phyloP scores from a whole-genome alignment of 2,113 vertebrate species.

The Ophiodon elongatus region DNA sequence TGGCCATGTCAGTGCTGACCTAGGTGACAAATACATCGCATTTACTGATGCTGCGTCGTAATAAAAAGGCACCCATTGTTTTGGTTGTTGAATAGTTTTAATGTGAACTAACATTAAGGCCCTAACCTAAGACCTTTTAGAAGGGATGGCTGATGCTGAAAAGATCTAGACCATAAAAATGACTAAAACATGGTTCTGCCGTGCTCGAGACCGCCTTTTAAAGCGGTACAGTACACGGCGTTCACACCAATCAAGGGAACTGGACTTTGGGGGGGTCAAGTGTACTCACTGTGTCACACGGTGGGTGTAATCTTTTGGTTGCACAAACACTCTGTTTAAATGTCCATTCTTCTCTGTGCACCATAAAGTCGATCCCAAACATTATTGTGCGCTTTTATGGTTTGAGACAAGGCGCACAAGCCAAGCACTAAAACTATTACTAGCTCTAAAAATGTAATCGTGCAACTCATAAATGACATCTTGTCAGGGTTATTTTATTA shows the following conservation, averaged over 20 bases:
- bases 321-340: neutral
- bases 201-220: neutral
- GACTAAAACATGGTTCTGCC: neutral
- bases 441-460: constrained; percentile 3
- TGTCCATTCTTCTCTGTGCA: neutral
- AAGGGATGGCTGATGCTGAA: neutral
- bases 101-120: neutral
- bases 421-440: neutral
- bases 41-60: neutral
- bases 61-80: neutral
- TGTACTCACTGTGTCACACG: neutral
- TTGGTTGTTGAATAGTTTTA: neutral
- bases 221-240: neutral
- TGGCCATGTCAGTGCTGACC: neutral
- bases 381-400: constrained; percentile 1
- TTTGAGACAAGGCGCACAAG: neutral
- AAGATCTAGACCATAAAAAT: neutral
- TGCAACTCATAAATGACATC: neutral
- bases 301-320: neutral
- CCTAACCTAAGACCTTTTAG: neutral
- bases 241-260: neutral
- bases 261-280: neutral
- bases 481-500: constrained; percentile 16
- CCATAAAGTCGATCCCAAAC: constrained; percentile 3
- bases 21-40: neutral